Base-by-base conservation (phyloP, 2,888 invertebrate genomes). In the Pristionchus entomophagus region DNA sequence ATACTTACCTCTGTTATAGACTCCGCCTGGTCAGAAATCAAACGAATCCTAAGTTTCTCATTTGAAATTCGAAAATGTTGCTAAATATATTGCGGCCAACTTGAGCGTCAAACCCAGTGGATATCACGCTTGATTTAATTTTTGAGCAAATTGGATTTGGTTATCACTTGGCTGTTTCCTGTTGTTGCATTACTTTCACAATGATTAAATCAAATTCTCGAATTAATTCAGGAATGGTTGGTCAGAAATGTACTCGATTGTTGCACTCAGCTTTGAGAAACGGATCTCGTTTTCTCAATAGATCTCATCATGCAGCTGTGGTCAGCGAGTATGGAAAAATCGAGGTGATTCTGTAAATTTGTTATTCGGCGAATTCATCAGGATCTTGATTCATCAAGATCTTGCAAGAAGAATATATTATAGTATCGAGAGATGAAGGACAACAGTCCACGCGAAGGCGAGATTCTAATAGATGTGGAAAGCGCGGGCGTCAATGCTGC, bases 401-500 rank as follows among this genome's bases (percentile, higher is more conserved):
- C 5, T 49, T 65, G 3, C 17, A 5, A 12, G 22, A n/a, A n/a
- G n/a, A n/a, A n/a, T n/a, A n/a, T n/a, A n/a, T n/a, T 65, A 12
- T n/a, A 84, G 84, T 35, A 85, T 26, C 77, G 85, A 73, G 88
- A 88, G 62, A 51, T 87, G 87, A 86, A 86, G 73, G 49, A 86
- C 17, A 38, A 77, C 29, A 32, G 59, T 51, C 88, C 88, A 19
- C 59, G 82, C 14, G 73, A 86, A 73, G 53, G 86, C n/a, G 88
- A 89, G 59, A 73, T 89, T 51, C 62, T 89, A 6, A 80, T 89
- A n/a, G 84, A 95, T 89, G 95, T 96, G 0, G 94, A 95, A 89
- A 95, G 95, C 88, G 95, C 96, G 91, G 95, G 95, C 85, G 94
- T 96, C n/a, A 96, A 96, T 93, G 95, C 95, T 78, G 94, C 95